These are phyloP conservation scores for Heterotis niloticus DNA, from an alignment of 2,113 vertebrate genomes.

Conservation along the genomic window DNA sequence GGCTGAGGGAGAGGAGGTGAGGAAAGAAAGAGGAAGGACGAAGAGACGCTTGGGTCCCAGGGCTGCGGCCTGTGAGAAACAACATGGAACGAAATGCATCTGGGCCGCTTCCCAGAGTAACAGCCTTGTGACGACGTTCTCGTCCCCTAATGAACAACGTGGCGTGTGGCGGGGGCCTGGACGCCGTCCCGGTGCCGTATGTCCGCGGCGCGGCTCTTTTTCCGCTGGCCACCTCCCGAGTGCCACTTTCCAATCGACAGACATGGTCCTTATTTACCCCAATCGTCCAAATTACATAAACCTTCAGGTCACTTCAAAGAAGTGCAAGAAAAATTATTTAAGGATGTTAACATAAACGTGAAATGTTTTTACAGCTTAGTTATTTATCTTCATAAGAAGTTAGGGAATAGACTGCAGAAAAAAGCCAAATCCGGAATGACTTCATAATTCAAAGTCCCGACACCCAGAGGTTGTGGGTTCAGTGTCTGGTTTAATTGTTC, in stretches of 20 bases:
- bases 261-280: conserved; percentile 52
- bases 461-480: not conserved
- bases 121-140: conserved; percentile 52
- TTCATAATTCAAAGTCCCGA: not conserved
- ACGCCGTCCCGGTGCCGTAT: conserved; percentile 32
- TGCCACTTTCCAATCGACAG: conserved; percentile 42
- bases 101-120: conserved; percentile 55
- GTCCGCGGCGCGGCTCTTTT: conserved; percentile 45
- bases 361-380: not conserved
- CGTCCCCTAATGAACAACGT: conserved; percentile 52
- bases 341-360: not conserved
- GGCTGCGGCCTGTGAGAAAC: conserved; percentile 30
- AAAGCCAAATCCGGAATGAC: not conserved
- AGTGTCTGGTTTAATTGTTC: not conserved
- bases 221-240: conserved; percentile 33
- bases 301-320: conserved; percentile 34
- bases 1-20: not conserved
- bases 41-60: not conserved
- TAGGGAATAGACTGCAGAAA: not conserved
- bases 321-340: not conserved
- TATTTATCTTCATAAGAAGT: conserved; percentile 1
- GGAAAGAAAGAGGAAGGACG: not conserved
- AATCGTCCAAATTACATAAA: conserved; percentile 58
- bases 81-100: conserved; percentile 43
- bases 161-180: conserved; percentile 31